Evolutionary conservation across 2,797 vertebrate genomes (phyloP).

Genomic region (Falco peregrinus): DNA sequence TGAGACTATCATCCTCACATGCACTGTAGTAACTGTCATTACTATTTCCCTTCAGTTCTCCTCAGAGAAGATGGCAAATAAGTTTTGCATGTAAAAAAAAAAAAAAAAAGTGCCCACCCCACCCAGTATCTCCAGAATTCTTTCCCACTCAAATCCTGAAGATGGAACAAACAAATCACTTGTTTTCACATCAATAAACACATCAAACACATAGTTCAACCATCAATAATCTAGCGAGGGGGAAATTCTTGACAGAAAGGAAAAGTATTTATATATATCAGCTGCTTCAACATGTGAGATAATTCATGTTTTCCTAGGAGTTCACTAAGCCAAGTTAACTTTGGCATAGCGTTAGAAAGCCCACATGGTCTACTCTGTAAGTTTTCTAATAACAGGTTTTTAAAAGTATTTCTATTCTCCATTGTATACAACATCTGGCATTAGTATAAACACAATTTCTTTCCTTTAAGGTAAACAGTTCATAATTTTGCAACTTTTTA

Average conservation of each 20-base stretch:
- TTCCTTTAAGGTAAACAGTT: background rate
- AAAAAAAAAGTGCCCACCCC: background rate
- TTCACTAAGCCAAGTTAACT: background rate
- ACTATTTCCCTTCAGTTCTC: fast-evolving
- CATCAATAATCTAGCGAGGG: fast-evolving
- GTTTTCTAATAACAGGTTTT: background rate
- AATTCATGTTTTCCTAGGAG: background rate
- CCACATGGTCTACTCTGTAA: fast-evolving
- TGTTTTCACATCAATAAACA: background rate
- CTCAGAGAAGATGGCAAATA: fast-evolving
- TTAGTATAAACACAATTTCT: background rate
- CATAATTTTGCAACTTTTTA: too few species aligned
- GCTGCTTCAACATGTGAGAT: fast-evolving
- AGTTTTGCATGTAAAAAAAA: too few species aligned
- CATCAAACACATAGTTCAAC: fast-evolving
- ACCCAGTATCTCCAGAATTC: background rate
- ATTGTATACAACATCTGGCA: fast-evolving
- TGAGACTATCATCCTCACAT: fast-evolving
- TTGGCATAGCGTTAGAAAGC: fast-evolving
- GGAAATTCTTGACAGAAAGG: background rate
- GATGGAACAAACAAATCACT: background rate
- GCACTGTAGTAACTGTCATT: background rate
- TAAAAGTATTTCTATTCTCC: background rate
- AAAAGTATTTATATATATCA: background rate
- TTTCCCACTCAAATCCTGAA: background rate